Conservation (phyloP, 2,888 invertebrate species). For the Ecliptopera silaceata region DNA sequence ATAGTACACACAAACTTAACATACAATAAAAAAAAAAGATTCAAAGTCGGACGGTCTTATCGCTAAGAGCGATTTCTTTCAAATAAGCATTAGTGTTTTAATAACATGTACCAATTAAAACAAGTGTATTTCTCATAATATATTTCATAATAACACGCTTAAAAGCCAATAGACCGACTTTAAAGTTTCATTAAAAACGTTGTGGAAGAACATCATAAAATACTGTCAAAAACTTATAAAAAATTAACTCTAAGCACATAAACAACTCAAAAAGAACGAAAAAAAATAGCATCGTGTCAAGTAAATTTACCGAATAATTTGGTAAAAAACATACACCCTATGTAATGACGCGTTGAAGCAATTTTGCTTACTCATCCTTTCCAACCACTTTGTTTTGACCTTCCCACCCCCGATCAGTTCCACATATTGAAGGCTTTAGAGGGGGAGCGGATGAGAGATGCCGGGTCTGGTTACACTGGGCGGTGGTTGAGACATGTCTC, state of each 20-base stretch:
- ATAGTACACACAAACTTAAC: no score
- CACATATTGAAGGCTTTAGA: neutral
- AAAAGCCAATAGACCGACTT: no score
- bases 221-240: neutral
- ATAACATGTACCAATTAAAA: no score
- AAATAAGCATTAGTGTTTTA: no score
- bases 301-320: constrained; percentile 53
- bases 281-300: constrained; percentile 34
- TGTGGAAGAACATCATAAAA: no score
- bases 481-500: constrained; percentile 21
- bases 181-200: no score
- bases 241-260: neutral
- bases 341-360: constrained; percentile 65
- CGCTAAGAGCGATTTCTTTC: no score
- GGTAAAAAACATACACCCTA: constrained; percentile 47
- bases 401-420: constrained; percentile 4
- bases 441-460: neutral
- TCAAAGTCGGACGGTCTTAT: no score
- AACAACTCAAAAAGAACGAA: constrained; percentile 20
- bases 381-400: constrained; percentile 41
- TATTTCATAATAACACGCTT: no score
- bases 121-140: no score
- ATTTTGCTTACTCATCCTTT: constrained; percentile 64
- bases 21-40: no score
- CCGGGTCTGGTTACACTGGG: constrained; percentile 12